Evolutionary conservation across 2,113 vertebrate species (phyloP).

Genomic region (Podarcis raffonei): DNA sequence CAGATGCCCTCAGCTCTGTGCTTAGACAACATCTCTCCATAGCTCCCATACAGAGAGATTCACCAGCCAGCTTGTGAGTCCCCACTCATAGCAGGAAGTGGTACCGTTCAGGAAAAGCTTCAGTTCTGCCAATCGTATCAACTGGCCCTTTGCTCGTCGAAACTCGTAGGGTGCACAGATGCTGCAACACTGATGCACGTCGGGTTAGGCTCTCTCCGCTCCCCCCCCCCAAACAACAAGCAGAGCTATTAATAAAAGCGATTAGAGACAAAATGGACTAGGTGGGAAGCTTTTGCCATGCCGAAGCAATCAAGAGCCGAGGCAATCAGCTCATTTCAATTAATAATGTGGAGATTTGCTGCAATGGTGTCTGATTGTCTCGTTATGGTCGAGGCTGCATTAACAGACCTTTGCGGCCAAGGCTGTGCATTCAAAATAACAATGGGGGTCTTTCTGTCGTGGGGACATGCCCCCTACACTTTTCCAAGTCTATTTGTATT

Average conservation of each 20-base stretch:
- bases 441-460: not conserved
- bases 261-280: constrained; percentile 1
- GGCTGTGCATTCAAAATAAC: not conserved
- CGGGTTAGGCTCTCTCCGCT: constrained; percentile 54
- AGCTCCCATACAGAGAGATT: too few species aligned
- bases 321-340: constrained; percentile 45
- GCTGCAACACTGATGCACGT: constrained; percentile 10
- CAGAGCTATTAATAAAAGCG: constrained; percentile 59
- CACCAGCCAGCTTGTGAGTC: too few species aligned
- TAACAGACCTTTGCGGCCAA: not conserved
- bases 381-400: constrained; percentile 18
- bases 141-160: not conserved
- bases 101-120: too few species aligned
- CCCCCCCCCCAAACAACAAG: constrained; percentile 21
- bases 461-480: too few species aligned
- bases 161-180: too few species aligned
- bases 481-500: not conserved
- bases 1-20: too few species aligned
- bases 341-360: constrained; percentile 31
- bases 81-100: not conserved
- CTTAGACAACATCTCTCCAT: too few species aligned
- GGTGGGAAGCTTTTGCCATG: constrained; percentile 22
- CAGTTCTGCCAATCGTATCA: not conserved
- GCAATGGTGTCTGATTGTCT: constrained; percentile 37
- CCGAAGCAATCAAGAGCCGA: constrained; percentile 26